A percentile compares a stretch with the other conserved stretches of the same genome.
phyloP scores from a whole-genome alignment of 2,113 vertebrate genomes.

The Epinephelus cyanopodus region DNA sequence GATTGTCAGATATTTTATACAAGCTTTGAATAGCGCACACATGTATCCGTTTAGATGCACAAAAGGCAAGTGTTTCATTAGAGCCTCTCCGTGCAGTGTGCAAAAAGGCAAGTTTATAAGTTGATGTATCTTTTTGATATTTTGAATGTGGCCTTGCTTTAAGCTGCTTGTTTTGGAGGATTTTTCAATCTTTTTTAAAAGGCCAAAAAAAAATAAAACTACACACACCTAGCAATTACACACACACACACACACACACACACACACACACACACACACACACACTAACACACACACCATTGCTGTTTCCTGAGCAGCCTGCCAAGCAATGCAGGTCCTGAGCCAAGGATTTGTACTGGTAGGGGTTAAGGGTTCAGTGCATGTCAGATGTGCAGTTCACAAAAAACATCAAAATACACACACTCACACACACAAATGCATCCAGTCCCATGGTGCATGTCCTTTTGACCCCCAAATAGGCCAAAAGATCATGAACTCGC shows the following conservation, averaged over 20 bases:
- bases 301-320: conserved; percentile 64
- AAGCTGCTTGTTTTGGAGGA: conserved; percentile 29
- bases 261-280: conserved; percentile 29
- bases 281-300: not conserved
- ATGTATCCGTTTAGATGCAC: conserved; percentile 1
- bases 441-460: not conserved
- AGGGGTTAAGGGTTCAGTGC: conserved; percentile 62
- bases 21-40: not conserved
- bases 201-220: conserved; percentile 33
- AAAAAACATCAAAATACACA: conserved; percentile 38
- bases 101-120: conserved; percentile 1
- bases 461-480: conserved; percentile 40
- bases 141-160: conserved; percentile 4
- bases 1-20: not conserved
- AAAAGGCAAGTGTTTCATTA: conserved; percentile 1
- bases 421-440: conserved; percentile 17
- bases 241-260: conserved; percentile 20
- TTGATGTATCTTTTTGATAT: conserved; percentile 12
- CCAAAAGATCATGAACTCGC: conserved; percentile 39
- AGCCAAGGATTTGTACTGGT: conserved; percentile 70
- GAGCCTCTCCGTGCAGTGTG: not conserved
- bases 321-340: conserved; percentile 68
- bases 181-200: conserved; percentile 7
- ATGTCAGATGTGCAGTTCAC: conserved; percentile 56
- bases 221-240: conserved; percentile 51